Base-by-base conservation (phyloP, 53 echinoderm and acorn worm genomes). In the Astropecten irregularis region DNA sequence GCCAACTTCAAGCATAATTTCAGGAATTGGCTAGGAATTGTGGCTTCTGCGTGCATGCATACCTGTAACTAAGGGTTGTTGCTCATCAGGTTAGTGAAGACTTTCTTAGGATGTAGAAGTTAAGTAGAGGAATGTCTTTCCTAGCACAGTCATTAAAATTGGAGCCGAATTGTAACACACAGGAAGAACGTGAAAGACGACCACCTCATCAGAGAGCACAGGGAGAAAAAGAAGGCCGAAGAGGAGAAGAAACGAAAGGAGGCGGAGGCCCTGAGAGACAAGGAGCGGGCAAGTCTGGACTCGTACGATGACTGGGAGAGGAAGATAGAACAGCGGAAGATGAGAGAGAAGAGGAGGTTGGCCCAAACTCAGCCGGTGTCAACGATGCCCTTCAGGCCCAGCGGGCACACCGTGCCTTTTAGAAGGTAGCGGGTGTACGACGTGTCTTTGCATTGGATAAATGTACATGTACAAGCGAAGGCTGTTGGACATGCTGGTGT, bases 181-280 rank as follows among this genome's bases (percentile, higher is more conserved):
- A 92, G 92, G 92, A 90, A 89, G 40, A 66, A 69, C 25, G 72
- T 55, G 68, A 92, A 92, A 55, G 92, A 89, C 11, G 88, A 94
- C 4, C 68, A 79, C 34, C 51, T 94, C 30, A 74, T 70, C 30
- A 40, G 73, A 37, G 53, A 85, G 44, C 64, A 73, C 39, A 91
- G 48, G 66, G 71, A 70, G 64, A 95, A 89, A 58, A 64, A 48
- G 36, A 64, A 32, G 16, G 76, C 69, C 5, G 87, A 86, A 54
- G 56, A 81, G 61, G 62, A 89, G 4, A 63, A 73, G 54, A 69
- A 63, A 19, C 55, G 81, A 4, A 35, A 67, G 35, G 83, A 93
- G 66, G 85, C 84, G 49, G 47, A 54, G 39, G 66, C 40, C 4
- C 82, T 22, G 52, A 56, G n/a, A 4, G 65, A 62, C n/a, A 83